phyloP scores from a whole-genome alignment of 2,888 invertebrate genomes.

The Drosophila diplacantha region DNA sequence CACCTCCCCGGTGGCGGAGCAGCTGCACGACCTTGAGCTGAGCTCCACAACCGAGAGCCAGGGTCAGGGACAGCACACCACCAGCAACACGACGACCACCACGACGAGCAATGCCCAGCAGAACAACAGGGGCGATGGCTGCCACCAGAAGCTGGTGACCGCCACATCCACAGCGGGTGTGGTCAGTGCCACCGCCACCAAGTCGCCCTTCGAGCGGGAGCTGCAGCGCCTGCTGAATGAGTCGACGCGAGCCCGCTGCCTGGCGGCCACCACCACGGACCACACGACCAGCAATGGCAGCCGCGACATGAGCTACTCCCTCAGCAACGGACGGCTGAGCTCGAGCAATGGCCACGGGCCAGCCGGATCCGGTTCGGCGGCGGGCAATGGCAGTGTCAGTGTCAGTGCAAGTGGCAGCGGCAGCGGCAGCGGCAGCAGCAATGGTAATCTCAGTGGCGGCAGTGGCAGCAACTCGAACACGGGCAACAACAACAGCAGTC shows the following conservation, averaged over 20 bases:
- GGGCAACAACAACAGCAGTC: constrained; percentile 41
- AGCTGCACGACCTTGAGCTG: constrained; percentile 77
- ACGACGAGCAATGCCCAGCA: constrained; percentile 79
- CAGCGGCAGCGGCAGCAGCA: constrained; percentile 73
- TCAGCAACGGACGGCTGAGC: constrained; percentile 75
- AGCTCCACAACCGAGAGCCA: constrained; percentile 79
- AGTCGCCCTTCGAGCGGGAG: constrained; percentile 87
- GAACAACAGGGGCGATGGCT: constrained; percentile 80
- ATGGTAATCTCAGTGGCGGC: constrained; percentile 70
- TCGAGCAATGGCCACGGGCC: constrained; percentile 60
- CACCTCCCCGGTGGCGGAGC: constrained; percentile 75
- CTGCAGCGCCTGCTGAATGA: constrained; percentile 88
- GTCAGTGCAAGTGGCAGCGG: constrained; percentile 69
- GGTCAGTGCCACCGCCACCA: constrained; percentile 73
- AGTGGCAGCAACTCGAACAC: constrained; percentile 68
- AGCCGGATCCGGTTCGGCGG: constrained; percentile 14
- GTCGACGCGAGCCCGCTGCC: constrained; percentile 74
- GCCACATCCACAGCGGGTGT: constrained; percentile 19
- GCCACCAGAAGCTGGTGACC: constrained; percentile 70
- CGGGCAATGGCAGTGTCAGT: constrained; percentile 35
- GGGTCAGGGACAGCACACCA: constrained; percentile 78
- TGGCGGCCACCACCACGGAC: constrained; percentile 51
- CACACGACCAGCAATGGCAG: constrained; percentile 71
- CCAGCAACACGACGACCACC: constrained; percentile 61
- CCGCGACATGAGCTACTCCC: constrained; percentile 75